Evolutionary conservation across 2,888 invertebrate genomes (phyloP).

Genomic region (Drosophila setosimentum): DNA sequence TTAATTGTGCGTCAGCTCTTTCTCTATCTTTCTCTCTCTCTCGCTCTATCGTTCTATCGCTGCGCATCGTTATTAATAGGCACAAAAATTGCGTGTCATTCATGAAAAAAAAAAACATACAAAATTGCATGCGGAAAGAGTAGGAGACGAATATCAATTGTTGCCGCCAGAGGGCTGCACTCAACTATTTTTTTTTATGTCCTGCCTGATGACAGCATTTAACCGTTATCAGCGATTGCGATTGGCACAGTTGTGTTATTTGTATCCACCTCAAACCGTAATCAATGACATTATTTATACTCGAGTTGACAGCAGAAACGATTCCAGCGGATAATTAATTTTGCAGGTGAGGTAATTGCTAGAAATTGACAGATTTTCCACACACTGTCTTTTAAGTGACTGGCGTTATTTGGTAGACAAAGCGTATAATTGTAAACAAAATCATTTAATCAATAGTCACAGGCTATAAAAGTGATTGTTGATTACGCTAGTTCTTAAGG

Average conservation of each 20-base stretch:
- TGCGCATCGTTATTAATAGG: constrained; percentile 35
- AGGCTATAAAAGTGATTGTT: neutral
- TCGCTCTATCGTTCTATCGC: neutral
- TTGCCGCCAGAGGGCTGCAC: constrained; percentile 38
- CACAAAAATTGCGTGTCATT: constrained; percentile 46
- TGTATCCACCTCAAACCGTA: constrained; percentile 56
- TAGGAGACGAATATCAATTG: constrained; percentile 1
- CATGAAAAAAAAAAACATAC: constrained; percentile 50
- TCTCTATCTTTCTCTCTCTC: neutral
- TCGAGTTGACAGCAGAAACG: constrained; percentile 12
- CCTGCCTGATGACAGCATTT: neutral
- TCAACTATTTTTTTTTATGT: neutral
- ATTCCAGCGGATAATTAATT: neutral
- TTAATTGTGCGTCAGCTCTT: constrained; percentile 43
- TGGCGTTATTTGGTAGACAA: constrained; percentile 19
- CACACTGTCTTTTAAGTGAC: neutral
- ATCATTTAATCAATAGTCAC: constrained; percentile 21
- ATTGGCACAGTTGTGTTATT: constrained; percentile 28
- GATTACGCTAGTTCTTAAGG: neutral
- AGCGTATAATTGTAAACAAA: constrained; percentile 36
- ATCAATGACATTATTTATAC: constrained; percentile 51
- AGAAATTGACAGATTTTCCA: constrained; percentile 23
- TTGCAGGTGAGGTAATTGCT: constrained; percentile 16
- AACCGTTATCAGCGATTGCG: neutral
- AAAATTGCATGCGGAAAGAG: constrained; percentile 1